Evolutionary conservation across 2,888 invertebrate genomes (phyloP), one percentile per base, ranked within the genome.

Genomic region (Corbicula japonica): DNA sequence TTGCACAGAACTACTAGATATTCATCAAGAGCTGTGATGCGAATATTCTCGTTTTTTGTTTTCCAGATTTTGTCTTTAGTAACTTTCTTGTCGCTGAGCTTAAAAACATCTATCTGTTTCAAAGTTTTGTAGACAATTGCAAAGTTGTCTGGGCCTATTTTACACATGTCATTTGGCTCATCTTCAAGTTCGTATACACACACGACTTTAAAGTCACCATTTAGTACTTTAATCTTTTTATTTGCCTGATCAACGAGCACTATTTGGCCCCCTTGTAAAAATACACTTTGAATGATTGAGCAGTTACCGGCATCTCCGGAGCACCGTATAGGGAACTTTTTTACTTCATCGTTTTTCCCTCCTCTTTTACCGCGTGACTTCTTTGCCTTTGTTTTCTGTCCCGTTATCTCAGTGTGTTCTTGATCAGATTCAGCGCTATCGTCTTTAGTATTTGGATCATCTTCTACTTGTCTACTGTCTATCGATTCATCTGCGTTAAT

Each of bases 261-360:
- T n/a, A 63, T 8, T 63, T 35, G 26, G 10, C 63, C 63, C 23
- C 35, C 48, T 50, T 63, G 48, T 5, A 63, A 38, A 2, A 63
- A 35, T 18, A 63, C 32, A 23, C 46, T 48, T 18, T 48, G 35
- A 2, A 32, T 26, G 8, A 63, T 35, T 26, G 34, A 21, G 18
- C 63, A 63, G 23, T 35, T 34, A 6, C 2, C 21, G 1, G 26
- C 26, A 21, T 63, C 63, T 4, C 12, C 50, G 28, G 23, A n/a
- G 12, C 35, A 28, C 26, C 35, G 48, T 8, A 50, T 28, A 12
- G 50, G 18, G 18, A 21, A 35, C 10, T 50, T 63, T 5, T 35
- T 48, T 21, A 21, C 38, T 46, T 48, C n/a, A n/a, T n/a, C n/a
- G n/a, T n/a, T n/a, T n/a, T n/a, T n/a, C n/a, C n/a, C n/a, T n/a